Percentiles rank a stretch among this genome's conserved stretches.
These are phyloP conservation scores for Pteromalus puparum DNA, from an alignment of 1,140 invertebrate genomes.

Conservation along the genomic window DNA sequence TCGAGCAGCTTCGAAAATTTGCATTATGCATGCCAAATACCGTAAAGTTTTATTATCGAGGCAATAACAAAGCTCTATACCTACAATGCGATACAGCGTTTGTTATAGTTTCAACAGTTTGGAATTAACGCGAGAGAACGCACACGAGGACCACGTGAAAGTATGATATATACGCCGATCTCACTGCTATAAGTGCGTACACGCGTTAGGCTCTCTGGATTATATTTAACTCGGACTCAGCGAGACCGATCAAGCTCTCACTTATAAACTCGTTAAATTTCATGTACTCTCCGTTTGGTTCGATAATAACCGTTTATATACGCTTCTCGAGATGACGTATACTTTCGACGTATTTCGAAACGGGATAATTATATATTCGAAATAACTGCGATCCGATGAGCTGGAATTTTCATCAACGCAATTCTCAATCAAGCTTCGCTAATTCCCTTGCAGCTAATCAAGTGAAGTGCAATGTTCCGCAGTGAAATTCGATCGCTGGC, in stretches of 20 bases:
- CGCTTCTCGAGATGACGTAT: background rate
- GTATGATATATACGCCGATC: too few species aligned
- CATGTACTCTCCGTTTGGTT: background rate
- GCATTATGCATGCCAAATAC: background rate
- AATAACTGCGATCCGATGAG: too few species aligned
- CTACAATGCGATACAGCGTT: too few species aligned
- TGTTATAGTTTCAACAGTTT: too few species aligned
- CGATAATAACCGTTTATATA: background rate
- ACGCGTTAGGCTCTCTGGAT: background rate
- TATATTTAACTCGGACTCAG: background rate
- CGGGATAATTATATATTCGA: too few species aligned
- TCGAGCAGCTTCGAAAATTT: background rate
- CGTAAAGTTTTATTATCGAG: background rate
- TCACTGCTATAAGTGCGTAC: background rate
- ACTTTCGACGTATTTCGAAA: too few species aligned
- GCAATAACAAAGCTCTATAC: background rate
- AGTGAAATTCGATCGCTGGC: too few species aligned
- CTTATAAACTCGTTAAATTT: conserved; percentile 15
- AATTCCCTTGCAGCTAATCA: background rate
- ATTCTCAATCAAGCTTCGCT: too few species aligned
- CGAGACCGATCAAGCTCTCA: background rate
- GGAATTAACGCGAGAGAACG: too few species aligned
- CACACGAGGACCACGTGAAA: too few species aligned
- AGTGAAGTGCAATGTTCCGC: background rate
- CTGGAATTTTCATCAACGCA: too few species aligned